Conservation (phyloP, 2,797 vertebrate genomes). For the Artibeus jamaicensis region DNA sequence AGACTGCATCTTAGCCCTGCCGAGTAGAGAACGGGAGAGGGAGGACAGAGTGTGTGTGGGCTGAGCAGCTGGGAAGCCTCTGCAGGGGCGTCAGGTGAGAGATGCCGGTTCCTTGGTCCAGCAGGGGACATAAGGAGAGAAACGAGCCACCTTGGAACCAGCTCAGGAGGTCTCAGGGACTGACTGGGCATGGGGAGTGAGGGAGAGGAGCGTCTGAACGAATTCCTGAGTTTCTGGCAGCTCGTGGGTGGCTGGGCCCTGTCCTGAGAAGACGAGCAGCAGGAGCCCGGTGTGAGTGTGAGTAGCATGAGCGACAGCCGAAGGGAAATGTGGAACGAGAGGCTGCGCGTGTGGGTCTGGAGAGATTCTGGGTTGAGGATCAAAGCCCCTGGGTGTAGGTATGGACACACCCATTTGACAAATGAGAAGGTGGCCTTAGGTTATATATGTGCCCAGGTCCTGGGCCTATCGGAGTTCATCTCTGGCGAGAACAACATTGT, state of each 20-base stretch:
- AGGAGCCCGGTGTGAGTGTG: too few species aligned
- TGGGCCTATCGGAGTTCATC: not conserved
- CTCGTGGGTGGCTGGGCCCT: too few species aligned
- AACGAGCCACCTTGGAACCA: not conserved
- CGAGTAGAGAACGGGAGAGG: not conserved
- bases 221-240: not conserved
- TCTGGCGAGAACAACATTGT: not conserved
- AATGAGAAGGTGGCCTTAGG: not conserved
- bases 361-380: not conserved
- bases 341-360: not conserved
- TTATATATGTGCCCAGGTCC: fast-evolving
- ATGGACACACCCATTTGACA: too few species aligned
- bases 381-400: not conserved
- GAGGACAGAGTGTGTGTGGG: not conserved
- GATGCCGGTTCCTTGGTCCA: fast-evolving
- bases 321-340: not conserved
- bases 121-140: not conserved
- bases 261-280: too few species aligned
- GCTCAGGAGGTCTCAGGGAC: not conserved
- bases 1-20: not conserved
- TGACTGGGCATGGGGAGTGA: fast-evolving
- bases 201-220: not conserved
- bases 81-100: not conserved
- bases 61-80: not conserved
- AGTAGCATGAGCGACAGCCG: not conserved